A percentile compares a stretch with the other conserved stretches of the same genome.
phyloP scores from a whole-genome alignment of 2,113 vertebrate species.

The Xenus cinereus region DNA sequence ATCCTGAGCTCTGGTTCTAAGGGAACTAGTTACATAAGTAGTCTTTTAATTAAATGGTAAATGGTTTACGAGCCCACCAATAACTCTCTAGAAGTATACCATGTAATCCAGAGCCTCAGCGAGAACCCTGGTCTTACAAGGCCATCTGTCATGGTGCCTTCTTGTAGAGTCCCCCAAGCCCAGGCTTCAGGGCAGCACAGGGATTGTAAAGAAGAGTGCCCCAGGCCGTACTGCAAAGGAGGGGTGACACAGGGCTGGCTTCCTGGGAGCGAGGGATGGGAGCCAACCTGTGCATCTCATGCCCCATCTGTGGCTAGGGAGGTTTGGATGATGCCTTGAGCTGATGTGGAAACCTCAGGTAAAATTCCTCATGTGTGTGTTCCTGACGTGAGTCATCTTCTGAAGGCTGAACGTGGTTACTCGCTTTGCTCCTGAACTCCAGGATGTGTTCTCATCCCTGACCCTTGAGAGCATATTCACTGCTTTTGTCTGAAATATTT shows the following conservation, averaged over 20 bases:
- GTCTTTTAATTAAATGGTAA: neutral
- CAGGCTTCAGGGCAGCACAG: neutral
- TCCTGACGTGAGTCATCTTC: neutral
- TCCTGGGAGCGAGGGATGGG: accelerated
- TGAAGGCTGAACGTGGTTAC: neutral
- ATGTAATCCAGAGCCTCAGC: neutral
- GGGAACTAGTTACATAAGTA: neutral
- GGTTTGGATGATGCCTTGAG: neutral
- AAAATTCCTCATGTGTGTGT: neutral
- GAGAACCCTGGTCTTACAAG: neutral
- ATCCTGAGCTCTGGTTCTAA: neutral
- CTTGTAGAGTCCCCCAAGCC: neutral
- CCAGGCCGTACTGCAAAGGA: accelerated
- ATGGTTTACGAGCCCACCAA: neutral
- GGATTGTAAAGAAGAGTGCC: neutral
- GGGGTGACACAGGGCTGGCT: neutral
- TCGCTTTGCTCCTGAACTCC: neutral
- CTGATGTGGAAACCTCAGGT: neutral
- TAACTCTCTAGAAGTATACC: neutral
- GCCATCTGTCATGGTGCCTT: neutral
- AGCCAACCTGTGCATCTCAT: neutral
- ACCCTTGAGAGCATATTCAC: neutral
- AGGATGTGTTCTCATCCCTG: neutral
- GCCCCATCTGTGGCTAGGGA: neutral
- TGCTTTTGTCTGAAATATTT: neutral